Evolutionary conservation across 2,888 invertebrate genomes (phyloP).

Genomic region (Schrankia costaestrigalis): DNA sequence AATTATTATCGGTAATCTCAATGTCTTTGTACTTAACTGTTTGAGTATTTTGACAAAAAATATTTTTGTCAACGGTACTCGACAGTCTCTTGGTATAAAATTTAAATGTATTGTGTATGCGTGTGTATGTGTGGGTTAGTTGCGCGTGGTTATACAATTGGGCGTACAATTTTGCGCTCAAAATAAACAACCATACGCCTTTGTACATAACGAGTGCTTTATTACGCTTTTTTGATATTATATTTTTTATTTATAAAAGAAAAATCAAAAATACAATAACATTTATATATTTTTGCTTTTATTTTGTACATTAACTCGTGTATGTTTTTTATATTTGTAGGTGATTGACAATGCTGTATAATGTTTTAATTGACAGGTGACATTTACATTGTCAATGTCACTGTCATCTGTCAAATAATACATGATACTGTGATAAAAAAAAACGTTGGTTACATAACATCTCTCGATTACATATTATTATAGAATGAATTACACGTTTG

Average conservation of each 20-base stretch:
- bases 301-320: conserved; percentile 40
- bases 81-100: too few species aligned
- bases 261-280: conserved; percentile 44
- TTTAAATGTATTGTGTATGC: conserved; percentile 1
- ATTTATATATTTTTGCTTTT: conserved; percentile 53
- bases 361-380: not conserved
- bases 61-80: too few species aligned
- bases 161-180: conserved; percentile 14
- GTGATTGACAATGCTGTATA: conserved; percentile 13
- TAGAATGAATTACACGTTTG: too few species aligned
- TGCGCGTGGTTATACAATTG: conserved; percentile 7
- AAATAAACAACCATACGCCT: conserved; percentile 30
- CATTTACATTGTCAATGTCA: too few species aligned
- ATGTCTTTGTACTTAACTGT: too few species aligned
- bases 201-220: conserved; percentile 74
- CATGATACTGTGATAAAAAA: too few species aligned
- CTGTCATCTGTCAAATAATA: too few species aligned
- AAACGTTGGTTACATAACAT: too few species aligned
- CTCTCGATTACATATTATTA: too few species aligned
- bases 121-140: conserved; percentile 2
- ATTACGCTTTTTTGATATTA: conserved; percentile 74
- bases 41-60: too few species aligned
- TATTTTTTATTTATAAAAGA: conserved; percentile 51
- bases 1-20: too few species aligned
- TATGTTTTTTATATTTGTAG: conserved; percentile 18